Conservation (phyloP, 2,888 invertebrate species). For the Pachliopta kotzebuea region DNA sequence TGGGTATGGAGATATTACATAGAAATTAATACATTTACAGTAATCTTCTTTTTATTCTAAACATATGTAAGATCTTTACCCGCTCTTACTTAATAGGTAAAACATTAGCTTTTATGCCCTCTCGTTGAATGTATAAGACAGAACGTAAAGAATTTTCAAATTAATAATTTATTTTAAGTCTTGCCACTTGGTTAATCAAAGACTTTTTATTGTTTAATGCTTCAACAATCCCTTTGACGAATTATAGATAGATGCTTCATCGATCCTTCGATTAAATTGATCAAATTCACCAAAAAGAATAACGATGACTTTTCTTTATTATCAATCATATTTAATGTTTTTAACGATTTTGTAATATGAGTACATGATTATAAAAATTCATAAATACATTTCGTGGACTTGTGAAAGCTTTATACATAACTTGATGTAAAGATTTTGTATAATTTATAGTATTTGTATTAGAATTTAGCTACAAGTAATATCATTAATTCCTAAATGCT, state of each 20-base stretch:
- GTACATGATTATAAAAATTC: too few relatives aligned
- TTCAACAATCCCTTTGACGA: background rate
- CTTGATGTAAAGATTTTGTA: background rate
- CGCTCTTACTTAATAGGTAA: too few relatives aligned
- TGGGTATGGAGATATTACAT: too few relatives aligned
- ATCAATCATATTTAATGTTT: too few relatives aligned
- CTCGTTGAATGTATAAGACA: too few relatives aligned
- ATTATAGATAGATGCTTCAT: background rate
- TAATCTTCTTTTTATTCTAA: too few relatives aligned
- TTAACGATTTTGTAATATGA: too few relatives aligned
- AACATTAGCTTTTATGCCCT: too few relatives aligned
- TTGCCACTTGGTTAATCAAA: background rate
- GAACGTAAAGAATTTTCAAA: too few relatives aligned
- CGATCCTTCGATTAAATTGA: background rate
- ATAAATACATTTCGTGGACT: too few relatives aligned
- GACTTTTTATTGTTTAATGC: background rate
- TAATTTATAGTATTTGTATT: background rate
- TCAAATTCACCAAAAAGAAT: background rate
- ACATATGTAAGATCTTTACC: too few relatives aligned
- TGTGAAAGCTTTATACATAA: background rate
- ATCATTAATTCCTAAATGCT: constrained; percentile 11
- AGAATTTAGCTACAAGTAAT: background rate
- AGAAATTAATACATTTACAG: too few relatives aligned
- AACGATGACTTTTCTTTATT: background rate
- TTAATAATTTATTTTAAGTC: background rate